A percentile compares a stretch with the other conserved stretches of the same genome.
phyloP scores from a whole-genome alignment of 2,888 invertebrate species.

The Troides aeacus region DNA sequence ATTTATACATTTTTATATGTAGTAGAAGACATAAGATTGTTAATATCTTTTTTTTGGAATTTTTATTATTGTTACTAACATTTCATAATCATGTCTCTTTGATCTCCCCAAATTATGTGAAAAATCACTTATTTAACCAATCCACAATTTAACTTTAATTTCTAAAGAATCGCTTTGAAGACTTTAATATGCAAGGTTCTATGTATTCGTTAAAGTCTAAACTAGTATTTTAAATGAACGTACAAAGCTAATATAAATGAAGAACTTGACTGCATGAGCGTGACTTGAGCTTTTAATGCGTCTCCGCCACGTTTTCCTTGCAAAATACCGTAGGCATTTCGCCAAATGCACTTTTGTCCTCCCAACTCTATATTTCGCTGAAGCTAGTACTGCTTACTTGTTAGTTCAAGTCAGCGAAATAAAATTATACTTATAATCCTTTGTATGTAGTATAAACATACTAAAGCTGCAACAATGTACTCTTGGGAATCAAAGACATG shows the following conservation, averaged over 20 bases:
- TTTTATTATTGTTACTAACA: no score
- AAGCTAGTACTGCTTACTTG: not conserved
- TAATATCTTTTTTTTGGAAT: no score
- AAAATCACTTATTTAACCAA: no score
- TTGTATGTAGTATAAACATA: not conserved
- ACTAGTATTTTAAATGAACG: not conserved
- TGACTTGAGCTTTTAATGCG: conserved; percentile 18
- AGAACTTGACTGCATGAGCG: conserved; percentile 9
- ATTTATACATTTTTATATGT: no score
- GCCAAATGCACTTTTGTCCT: conserved; percentile 20
- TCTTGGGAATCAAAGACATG: not conserved
- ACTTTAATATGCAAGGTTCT: not conserved
- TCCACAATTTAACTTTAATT: not conserved
- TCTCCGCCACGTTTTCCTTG: conserved; percentile 12
- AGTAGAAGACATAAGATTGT: no score
- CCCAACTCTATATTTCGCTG: not conserved
- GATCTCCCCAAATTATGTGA: no score
- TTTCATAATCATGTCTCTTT: no score
- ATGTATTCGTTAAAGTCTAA: not conserved
- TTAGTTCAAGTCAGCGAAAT: not conserved
- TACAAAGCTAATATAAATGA: conserved; percentile 12
- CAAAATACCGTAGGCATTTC: conserved; percentile 11
- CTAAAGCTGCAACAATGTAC: not conserved
- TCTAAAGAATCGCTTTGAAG: not conserved
- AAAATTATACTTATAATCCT: not conserved